Base-by-base conservation (phyloP, 2,888 invertebrate species). In the Euzetes globulus region DNA sequence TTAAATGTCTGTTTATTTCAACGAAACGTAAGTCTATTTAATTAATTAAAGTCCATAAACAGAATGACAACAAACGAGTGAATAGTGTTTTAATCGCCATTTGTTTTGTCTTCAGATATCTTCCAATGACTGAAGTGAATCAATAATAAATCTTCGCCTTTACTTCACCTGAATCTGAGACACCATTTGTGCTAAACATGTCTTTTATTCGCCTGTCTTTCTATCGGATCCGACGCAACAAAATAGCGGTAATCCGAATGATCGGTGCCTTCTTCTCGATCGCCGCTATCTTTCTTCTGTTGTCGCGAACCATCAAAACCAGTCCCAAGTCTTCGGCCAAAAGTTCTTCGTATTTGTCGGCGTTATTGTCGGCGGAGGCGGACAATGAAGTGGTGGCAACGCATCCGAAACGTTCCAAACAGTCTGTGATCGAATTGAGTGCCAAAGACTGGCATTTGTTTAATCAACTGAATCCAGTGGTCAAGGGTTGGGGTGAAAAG, bases 401-500 rank as follows among this genome's bases (percentile, higher is more conserved):
- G 11, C 68, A 68, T 68, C 70, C 70, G 45, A 70, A 70, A 47
- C n/a, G 47, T 41, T 68, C 60, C 29, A 68, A 68, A 47, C 9
- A 25, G 37, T 70, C 70, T 70, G 70, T 70, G 70, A 70, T 70
- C 47, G 70, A 63, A 63, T 60, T 75, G 72, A 75, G 75, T 75
- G 75, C 75, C 75, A 75, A 75, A 75, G 72, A 75, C 60, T 41
- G 45, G 27, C 52, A 74, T 33, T 13, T 25, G n/a, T 76, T 72
- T 50, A 52, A 75, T 33, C 19, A 27, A 58, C 52, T 91, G 75
- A 76, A 77, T 58, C 77, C 75, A 22, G 74, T 77, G 15, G 85
- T 89, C 19, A 85, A 86, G 5, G 88, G 88, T 2, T 83, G 92
- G 63, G 93, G 93, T 0, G 88, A 90, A 78, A 85, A 86, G 72